Evolutionary conservation across 2,888 invertebrate species (phyloP).

Genomic region (Melanargia galathea): DNA sequence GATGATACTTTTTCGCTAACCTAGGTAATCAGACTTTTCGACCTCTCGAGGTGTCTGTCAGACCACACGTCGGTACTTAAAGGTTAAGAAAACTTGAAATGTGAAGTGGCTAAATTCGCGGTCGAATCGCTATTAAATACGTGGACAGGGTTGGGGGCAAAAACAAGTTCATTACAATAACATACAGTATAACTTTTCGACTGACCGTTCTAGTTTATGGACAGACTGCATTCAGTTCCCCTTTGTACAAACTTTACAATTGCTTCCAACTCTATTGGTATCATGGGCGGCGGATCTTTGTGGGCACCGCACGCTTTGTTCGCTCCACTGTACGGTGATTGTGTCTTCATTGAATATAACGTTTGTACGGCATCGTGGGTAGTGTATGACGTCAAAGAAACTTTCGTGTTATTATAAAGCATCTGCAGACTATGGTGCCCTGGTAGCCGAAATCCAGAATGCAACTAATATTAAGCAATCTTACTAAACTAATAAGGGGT

Average conservation of each 20-base stretch:
- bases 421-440: background rate
- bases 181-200: constrained; percentile 13
- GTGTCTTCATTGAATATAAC: constrained; percentile 30
- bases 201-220: constrained; percentile 4
- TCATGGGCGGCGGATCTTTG: background rate
- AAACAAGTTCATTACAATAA: background rate
- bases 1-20: no score
- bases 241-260: constrained; percentile 13
- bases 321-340: constrained; percentile 19
- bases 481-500: no score
- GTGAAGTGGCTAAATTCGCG: background rate
- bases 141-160: background rate
- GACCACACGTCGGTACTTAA: no score
- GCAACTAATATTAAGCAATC: no score
- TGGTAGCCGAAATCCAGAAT: background rate
- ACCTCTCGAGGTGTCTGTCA: no score
- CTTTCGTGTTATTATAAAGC: background rate
- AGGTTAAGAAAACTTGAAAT: background rate
- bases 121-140: background rate
- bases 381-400: background rate
- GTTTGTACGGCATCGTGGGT: constrained; percentile 2
- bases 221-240: background rate
- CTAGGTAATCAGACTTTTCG: no score
- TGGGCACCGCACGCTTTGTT: constrained; percentile 28
- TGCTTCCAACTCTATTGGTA: constrained; percentile 12